A percentile compares a stretch with the other conserved stretches of the same genome.
Conservation (phyloP, 2,888 invertebrate genomes). For the Reticulitermes lucifugus region DNA sequence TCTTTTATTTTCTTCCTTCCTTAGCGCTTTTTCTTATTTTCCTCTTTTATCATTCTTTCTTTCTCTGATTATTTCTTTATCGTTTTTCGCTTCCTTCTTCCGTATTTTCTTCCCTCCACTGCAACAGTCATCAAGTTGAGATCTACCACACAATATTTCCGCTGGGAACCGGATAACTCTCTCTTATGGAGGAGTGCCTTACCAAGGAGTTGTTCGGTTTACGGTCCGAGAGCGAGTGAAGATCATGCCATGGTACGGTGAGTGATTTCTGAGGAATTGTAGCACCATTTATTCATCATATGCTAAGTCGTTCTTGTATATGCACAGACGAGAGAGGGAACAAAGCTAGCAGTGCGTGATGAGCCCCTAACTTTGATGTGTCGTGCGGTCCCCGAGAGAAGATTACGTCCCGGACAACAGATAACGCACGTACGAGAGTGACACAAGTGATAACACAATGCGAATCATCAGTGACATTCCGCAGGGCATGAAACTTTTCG, state of each 20-base stretch:
- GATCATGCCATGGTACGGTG: not conserved
- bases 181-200: not conserved
- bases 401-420: not conserved
- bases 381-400: not conserved
- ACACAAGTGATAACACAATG: not conserved
- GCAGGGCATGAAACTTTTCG: too few species aligned
- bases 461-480: too few species aligned
- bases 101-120: too few species aligned
- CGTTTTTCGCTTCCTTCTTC: too few species aligned
- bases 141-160: not conserved
- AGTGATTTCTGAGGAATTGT: constrained; percentile 10
- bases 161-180: not conserved
- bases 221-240: not conserved
- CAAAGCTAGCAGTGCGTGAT: not conserved
- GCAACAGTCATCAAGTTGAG: not conserved
- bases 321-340: not conserved
- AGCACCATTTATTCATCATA: constrained; percentile 14
- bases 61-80: too few species aligned
- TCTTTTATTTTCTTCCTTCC: too few species aligned
- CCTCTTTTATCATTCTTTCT: too few species aligned
- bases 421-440: not conserved
- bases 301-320: constrained; percentile 25
- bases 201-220: not conserved
- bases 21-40: too few species aligned
- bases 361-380: constrained; percentile 19